These are phyloP conservation scores for Ia io DNA, from an alignment of 2,113 vertebrate genomes.

Conservation along the genomic window DNA sequence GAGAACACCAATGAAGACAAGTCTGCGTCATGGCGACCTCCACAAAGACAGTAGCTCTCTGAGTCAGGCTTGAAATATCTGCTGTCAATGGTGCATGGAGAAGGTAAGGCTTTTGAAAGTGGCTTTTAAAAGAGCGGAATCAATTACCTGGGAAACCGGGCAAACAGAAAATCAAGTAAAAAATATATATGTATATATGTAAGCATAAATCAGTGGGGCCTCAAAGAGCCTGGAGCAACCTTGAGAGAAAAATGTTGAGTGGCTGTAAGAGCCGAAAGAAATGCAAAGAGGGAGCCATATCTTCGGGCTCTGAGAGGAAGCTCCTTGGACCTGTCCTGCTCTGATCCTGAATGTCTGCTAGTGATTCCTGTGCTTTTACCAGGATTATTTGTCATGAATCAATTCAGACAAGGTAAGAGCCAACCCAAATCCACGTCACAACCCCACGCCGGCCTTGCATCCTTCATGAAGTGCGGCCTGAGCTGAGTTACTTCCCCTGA, in stretches of 20 bases:
- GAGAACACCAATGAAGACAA: constrained; percentile 64
- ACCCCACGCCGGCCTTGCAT: not conserved
- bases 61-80: constrained; percentile 76
- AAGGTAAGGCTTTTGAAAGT: constrained; percentile 76
- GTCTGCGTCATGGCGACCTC: constrained; percentile 56
- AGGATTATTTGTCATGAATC: constrained; percentile 24
- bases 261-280: constrained; percentile 55
- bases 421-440: not conserved
- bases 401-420: constrained; percentile 13
- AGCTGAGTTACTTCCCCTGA: not conserved
- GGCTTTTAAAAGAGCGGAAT: constrained; percentile 73
- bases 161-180: constrained; percentile 76
- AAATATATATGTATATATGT: constrained; percentile 62
- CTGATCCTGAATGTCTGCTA: constrained; percentile 5
- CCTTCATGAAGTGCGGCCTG: not conserved
- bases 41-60: constrained; percentile 67
- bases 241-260: constrained; percentile 70
- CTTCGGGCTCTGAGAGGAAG: constrained; percentile 28
- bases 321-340: not conserved
- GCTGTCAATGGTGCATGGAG: constrained; percentile 75
- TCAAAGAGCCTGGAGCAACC: constrained; percentile 71
- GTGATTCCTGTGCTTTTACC: constrained; percentile 17
- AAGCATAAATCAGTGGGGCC: constrained; percentile 63
- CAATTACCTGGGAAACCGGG: constrained; percentile 78
- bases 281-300: not conserved